Base-by-base conservation (phyloP, 2,113 vertebrate species). In the Gallinago paraguaiae region DNA sequence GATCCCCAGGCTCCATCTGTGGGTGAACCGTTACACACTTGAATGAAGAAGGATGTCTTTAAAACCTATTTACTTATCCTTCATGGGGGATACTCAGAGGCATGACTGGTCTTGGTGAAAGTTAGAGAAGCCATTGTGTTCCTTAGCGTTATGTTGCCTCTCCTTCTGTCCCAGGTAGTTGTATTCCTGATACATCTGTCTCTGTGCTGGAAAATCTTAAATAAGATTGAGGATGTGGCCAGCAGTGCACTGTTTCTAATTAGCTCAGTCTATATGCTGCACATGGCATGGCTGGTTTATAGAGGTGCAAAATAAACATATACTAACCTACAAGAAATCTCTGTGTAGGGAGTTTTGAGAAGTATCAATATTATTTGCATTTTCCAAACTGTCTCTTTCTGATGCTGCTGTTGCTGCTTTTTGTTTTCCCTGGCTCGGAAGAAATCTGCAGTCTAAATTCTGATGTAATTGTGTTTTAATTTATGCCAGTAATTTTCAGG, bases 401-500 rank as follows among this genome's bases (percentile, higher is more conserved):
- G 11, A 23, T 78, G 8, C 72, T 83, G 19, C 1, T 64, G 15
- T 23, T 68, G 57, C 54, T 74, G 61, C 17, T 69, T 90, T 80
- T 83, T 48, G 10, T 60, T 75, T 76, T 60, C 6, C 48, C 24
- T 84, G 33, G 15, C 35, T 65, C 11, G 2, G 27, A 92, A 85
- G 50, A 91, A 88, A 82, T 63, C 39, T 84, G 27, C 6, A 41
- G 45, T 71, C 79, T 41, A 92, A 89, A 67, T 80, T 92, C 30
- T 90, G 63, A 45, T 82, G 31, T 72, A 72, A 72, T 63, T 79
- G 10, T 82, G 5, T 60, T 93, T 85, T 76, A 91, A 76, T 94
- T 87, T 91, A 82, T 85, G 19, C 45, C 57, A 76, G 25, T 82
- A 76, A 85, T 69, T 95, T 86, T 91, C 35, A 79, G 77, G 50